These are phyloP conservation scores for Andrena chrysosceles DNA, from an alignment of 2,888 invertebrate species.

Conservation along the genomic window DNA sequence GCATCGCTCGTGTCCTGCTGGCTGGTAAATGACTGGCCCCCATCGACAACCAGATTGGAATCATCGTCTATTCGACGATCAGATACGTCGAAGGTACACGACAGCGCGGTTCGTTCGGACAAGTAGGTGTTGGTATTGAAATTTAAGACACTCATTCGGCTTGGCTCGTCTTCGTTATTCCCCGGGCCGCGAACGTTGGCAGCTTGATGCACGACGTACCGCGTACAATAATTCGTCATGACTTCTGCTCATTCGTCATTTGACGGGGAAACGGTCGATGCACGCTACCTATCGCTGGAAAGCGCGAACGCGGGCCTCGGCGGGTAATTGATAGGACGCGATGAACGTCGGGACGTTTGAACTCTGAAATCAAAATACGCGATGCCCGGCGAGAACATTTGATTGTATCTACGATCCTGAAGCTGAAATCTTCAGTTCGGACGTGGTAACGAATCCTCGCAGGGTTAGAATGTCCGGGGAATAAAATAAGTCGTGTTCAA, in stretches of 20 bases:
- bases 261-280: slow-evolving; percentile 66
- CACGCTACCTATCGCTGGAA: slow-evolving; percentile 52
- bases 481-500: not conserved
- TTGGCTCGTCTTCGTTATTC: slow-evolving; percentile 67
- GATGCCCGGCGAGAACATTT: not conserved
- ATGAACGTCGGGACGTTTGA: slow-evolving; percentile 12
- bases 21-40: slow-evolving; percentile 72
- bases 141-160: slow-evolving; percentile 70
- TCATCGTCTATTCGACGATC: slow-evolving; percentile 73
- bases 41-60: slow-evolving; percentile 77
- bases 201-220: slow-evolving; percentile 72
- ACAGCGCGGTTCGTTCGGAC: slow-evolving; percentile 45
- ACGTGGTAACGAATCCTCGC: not conserved
- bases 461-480: not conserved
- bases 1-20: slow-evolving; percentile 63
- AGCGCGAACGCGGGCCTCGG: slow-evolving; percentile 34
- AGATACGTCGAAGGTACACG: slow-evolving; percentile 73
- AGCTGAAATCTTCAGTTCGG: not conserved
- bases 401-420: not conserved
- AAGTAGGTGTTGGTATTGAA: slow-evolving; percentile 71
- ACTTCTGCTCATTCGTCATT: slow-evolving; percentile 74
- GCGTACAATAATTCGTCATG: slow-evolving; percentile 74
- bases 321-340: slow-evolving; percentile 39
- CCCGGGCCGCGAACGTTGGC: slow-evolving; percentile 65
- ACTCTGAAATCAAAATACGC: not conserved